phyloP scores from a whole-genome alignment of 2,888 invertebrate genomes.

The Callosobruchus maculatus region DNA sequence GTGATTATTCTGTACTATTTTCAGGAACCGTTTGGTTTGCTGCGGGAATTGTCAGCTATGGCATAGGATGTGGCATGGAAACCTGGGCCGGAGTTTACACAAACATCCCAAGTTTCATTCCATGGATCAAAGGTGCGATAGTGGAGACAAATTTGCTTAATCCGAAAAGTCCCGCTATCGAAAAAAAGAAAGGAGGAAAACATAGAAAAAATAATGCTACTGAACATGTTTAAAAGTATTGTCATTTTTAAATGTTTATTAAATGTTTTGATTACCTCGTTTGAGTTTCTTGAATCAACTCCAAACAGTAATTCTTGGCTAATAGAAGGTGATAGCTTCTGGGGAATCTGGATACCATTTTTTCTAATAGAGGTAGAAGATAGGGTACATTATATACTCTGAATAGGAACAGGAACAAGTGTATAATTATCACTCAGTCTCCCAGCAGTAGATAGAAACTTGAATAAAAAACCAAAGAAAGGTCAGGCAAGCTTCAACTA shows the following conservation, averaged over 20 bases:
- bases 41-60: conserved; percentile 68
- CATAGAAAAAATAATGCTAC: not conserved
- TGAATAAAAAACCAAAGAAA: no score
- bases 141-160: not conserved
- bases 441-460: no score
- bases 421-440: no score
- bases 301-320: no score
- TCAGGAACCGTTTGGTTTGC: conserved; percentile 42
- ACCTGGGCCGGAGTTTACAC: conserved; percentile 72
- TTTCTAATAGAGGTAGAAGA: no score
- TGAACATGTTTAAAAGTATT: not conserved
- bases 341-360: no score
- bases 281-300: not conserved
- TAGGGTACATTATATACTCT: no score
- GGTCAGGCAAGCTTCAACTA: no score
- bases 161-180: not conserved
- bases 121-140: conserved; percentile 55
- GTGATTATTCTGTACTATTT: not conserved
- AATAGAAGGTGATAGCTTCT: no score
- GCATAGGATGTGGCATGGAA: conserved; percentile 60
- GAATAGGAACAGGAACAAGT: no score
- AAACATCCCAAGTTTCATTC: conserved; percentile 55
- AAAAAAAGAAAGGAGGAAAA: not conserved
- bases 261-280: not conserved
- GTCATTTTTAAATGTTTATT: not conserved